Evolutionary conservation across 2,888 invertebrate genomes (phyloP), one percentile per base, ranked within the genome.

Genomic region (Latrodectus hesperus): DNA sequence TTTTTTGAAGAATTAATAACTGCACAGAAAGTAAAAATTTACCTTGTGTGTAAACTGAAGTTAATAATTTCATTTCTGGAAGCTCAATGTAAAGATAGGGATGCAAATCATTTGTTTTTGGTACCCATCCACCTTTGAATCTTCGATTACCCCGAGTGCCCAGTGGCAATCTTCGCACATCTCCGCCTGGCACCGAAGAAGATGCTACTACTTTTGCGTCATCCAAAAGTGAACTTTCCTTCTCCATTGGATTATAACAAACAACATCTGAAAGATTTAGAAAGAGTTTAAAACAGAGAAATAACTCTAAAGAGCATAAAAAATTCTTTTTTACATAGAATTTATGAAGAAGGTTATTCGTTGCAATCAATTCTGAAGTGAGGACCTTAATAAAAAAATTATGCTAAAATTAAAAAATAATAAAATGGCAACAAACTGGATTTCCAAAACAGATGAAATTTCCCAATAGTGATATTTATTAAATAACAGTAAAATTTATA

Each of bases 111-210:
- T 79, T 78, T 9, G 88, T 84, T 12, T 81, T 89, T 3, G 92
- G 90, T 9, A 91, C 91, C 92, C 92, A 92, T 4, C 91, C 92
- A 49, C 92, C 92, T 17, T 90, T 89, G 68, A 90, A 73, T 26
- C 89, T 78, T 22, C 90, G 90, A 64, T 86, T 83, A 6, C 65
- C 77, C 14, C n/a, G 12, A n/a, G 90, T 90, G 68, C 89, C 75
- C 22, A 90, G 85, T 8, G 60, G 60, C 10, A 90, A 53, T 55
- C 89, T 67, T 12, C 85, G 74, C 26, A 80, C 81, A 8, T 77
- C 78, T 38, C 90, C 89, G 22, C 73, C 68, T 16, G 70, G 74
- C 11, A 82, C 64, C 14, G 90, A 89, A 1, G 90, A 90, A 10
- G 89, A 88, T 4, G 89, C 86, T 10, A 75, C 49, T 11, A 90